Evolutionary conservation across 2,113 vertebrate species (phyloP), one percentile per base, ranked within the genome.

Genomic region (Gymnorhina tibicen): DNA sequence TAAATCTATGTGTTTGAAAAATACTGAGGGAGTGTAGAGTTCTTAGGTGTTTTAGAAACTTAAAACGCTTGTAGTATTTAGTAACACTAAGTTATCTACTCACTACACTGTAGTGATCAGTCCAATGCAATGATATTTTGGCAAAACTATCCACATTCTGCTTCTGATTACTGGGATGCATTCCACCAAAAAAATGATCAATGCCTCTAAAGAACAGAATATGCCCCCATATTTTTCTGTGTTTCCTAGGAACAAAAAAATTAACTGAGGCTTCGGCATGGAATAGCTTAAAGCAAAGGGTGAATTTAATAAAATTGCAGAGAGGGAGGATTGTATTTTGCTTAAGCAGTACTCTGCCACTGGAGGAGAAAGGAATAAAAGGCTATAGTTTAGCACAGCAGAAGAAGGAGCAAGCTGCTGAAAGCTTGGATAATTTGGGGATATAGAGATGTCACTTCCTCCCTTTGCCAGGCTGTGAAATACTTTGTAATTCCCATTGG

Each of bases 381-480:
- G 78, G 50, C 50, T 80, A 1, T 63, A 80, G 72, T 90, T 72
- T 56, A 70, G 30, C 79, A 63, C 21, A 74, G 72, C 30, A 77
- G 75, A 95, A 96, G 83, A 93, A 92, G 47, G 55, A 93, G 50
- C 4, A 11, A 92, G 63, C 73, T 95, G 95, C 72, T 96, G 95
- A 97, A 97, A 96, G 90, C 82, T 56, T 90, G 78, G 85, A 67
- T 95, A 83, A 93, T 96, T 93, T 91, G 75, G 30, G 53, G 79
- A 67, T 95, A 93, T 81, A 80, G 92, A 95, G 90, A 96, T 97
- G 95, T 96, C 64, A 52, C 85, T 92, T 96, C 94, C 95, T 97
- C 68, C 63, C 82, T 84, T 90, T 95, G 33, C 96, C 82, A 90
- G 90, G 78, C 95, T 93, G 92, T 94, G 91, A 95, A 96, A 96